These are phyloP conservation scores for Syrmaticus mikado DNA, from an alignment of 2,113 vertebrate species.

Conservation along the genomic window DNA sequence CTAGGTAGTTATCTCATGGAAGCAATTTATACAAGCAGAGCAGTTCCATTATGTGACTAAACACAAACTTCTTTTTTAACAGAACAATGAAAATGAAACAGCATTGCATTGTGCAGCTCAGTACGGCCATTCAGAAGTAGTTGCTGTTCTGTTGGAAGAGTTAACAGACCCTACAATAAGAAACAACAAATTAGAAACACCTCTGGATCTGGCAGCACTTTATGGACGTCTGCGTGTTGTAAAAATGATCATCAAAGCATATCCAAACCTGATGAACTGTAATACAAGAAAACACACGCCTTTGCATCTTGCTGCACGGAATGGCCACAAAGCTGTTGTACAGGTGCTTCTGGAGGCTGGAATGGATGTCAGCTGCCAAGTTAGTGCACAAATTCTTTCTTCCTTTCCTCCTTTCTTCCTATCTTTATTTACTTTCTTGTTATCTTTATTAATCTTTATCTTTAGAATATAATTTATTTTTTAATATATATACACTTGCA, in stretches of 20 bases:
- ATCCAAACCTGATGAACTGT: slow-evolving; percentile 92
- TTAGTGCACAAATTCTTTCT: slow-evolving; percentile 71
- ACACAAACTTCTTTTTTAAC: slow-evolving; percentile 43
- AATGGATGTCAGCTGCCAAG: slow-evolving; percentile 96
- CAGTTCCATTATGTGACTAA: background rate
- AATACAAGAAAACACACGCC: slow-evolving; percentile 90
- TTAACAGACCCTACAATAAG: slow-evolving; percentile 94
- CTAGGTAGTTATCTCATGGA: background rate
- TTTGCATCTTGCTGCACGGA: slow-evolving; percentile 95
- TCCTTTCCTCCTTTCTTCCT: background rate
- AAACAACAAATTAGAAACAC: slow-evolving; percentile 92
- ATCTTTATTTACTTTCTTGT: background rate
- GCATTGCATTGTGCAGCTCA: slow-evolving; percentile 95
- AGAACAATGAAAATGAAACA: slow-evolving; percentile 97
- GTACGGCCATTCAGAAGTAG: slow-evolving; percentile 95
- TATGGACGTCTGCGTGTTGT: slow-evolving; percentile 94
- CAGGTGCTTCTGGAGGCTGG: slow-evolving; percentile 91
- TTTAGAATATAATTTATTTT: background rate
- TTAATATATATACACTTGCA: background rate
- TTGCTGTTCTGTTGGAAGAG: slow-evolving; percentile 91
- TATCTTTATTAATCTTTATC: background rate
- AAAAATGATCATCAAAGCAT: slow-evolving; percentile 91
- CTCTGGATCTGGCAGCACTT: slow-evolving; percentile 92
- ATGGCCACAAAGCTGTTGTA: slow-evolving; percentile 92
- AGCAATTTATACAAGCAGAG: background rate